Percentiles rank a stretch among this genome's conserved stretches.
Conservation (phyloP, 2,113 vertebrate species). For the Kobus ellipsiprymnus region DNA sequence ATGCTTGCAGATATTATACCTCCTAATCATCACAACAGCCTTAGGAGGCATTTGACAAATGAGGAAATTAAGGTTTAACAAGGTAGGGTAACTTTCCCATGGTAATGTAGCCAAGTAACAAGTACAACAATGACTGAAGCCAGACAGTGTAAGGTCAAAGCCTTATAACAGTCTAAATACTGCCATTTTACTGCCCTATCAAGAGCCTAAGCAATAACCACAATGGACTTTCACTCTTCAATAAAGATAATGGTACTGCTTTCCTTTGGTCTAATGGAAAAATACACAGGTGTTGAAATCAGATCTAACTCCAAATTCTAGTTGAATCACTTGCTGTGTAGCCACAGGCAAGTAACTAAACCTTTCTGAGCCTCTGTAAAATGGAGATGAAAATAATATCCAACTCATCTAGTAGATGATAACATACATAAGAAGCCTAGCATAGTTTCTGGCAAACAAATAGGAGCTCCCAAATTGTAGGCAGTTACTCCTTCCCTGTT, state of each 20-base stretch:
- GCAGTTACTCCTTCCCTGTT: neutral
- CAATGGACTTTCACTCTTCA: neutral
- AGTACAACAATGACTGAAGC: neutral
- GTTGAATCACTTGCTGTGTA: neutral
- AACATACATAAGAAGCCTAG: neutral
- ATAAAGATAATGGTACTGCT: neutral
- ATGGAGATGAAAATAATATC: neutral
- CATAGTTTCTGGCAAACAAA: neutral
- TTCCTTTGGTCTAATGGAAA: neutral
- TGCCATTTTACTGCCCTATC: neutral
- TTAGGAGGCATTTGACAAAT: neutral
- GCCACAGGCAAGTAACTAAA: neutral
- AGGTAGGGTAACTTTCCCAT: neutral
- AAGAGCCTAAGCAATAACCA: neutral
- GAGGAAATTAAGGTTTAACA: neutral
- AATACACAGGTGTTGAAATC: neutral
- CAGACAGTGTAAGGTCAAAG: neutral
- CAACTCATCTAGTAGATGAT: neutral
- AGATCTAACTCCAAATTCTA: neutral
- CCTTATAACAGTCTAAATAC: neutral
- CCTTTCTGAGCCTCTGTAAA: neutral
- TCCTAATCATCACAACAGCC: neutral
- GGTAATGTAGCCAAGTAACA: neutral
- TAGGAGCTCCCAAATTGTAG: neutral
- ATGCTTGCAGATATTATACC: neutral